These are phyloP conservation scores for Ciconia nigra DNA, from an alignment of 2,797 vertebrate species.

Conservation along the genomic window DNA sequence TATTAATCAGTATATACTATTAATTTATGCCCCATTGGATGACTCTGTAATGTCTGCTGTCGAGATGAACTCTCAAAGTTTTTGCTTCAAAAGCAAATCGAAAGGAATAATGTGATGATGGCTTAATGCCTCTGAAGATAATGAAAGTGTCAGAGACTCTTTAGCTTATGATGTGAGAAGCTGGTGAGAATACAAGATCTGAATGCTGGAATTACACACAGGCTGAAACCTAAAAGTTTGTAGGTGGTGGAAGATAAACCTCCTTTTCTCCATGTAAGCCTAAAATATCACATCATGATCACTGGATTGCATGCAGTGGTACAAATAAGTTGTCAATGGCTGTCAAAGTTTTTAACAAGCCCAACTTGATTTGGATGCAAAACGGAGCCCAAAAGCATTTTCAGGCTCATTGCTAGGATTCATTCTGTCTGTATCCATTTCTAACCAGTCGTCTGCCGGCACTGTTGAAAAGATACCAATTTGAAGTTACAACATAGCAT, in stretches of 20 bases:
- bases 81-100: not conserved
- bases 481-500: not conserved
- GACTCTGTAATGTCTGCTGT: not conserved
- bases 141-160: not conserved
- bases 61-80: not conserved
- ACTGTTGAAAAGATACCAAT: not conserved
- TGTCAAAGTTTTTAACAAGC: not conserved
- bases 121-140: not conserved
- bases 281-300: not conserved
- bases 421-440: not conserved
- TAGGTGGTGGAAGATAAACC: not conserved
- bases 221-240: not conserved
- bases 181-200: not conserved
- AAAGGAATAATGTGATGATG: slow-evolving; percentile 1
- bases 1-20: not conserved
- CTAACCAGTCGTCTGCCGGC: not conserved
- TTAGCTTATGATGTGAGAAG: not conserved
- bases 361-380: not conserved
- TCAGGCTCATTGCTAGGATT: not conserved
- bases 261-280: not conserved
- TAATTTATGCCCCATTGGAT: not conserved
- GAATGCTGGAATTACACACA: not conserved
- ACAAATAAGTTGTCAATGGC: not conserved
- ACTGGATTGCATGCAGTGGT: not conserved
- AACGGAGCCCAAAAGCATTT: not conserved